Percentiles rank a stretch among this genome's conserved stretches.
Evolutionary conservation across 1,140 invertebrate genomes (phyloP).

Genomic region (Drosophila punjabiensis): DNA sequence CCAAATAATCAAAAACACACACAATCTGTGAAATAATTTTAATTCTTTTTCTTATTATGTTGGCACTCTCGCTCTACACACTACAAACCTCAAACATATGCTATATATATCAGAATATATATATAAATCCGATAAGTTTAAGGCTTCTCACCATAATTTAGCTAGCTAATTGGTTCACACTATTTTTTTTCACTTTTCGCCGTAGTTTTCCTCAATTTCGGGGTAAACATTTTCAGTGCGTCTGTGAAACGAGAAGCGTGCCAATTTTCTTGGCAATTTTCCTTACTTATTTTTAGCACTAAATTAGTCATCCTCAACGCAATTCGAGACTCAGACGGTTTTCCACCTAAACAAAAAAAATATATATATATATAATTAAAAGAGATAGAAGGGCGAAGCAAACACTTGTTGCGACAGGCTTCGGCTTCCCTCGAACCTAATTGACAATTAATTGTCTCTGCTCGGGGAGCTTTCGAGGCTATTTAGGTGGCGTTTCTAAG

Average conservation of each 20-base stretch:
- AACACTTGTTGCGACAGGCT: slow-evolving; percentile 68
- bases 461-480: slow-evolving; percentile 16
- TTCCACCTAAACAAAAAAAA: slow-evolving; percentile 34
- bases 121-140: slow-evolving; percentile 50
- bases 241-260: slow-evolving; percentile 70
- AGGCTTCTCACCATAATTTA: slow-evolving; percentile 65
- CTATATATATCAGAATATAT: slow-evolving; percentile 5
- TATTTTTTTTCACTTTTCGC: slow-evolving; percentile 23
- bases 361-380: slow-evolving; percentile 9
- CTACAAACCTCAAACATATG: slow-evolving; percentile 37
- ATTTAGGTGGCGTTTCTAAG: slow-evolving; percentile 24
- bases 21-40: slow-evolving; percentile 19
- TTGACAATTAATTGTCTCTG: slow-evolving; percentile 68
- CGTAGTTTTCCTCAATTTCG: slow-evolving; percentile 38
- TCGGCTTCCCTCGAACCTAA: slow-evolving; percentile 54
- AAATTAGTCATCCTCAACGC: slow-evolving; percentile 68
- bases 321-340: slow-evolving; percentile 37
- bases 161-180: slow-evolving; percentile 76
- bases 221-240: slow-evolving; percentile 15
- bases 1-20: slow-evolving; percentile 44
- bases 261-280: slow-evolving; percentile 78
- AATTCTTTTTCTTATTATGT: slow-evolving; percentile 15
- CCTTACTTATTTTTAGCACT: slow-evolving; percentile 63
- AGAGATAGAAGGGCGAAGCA: slow-evolving; percentile 41
- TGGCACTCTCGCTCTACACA: slow-evolving; percentile 6